Conservation (phyloP, 2,888 invertebrate species). For the Acholoe squamosa region DNA sequence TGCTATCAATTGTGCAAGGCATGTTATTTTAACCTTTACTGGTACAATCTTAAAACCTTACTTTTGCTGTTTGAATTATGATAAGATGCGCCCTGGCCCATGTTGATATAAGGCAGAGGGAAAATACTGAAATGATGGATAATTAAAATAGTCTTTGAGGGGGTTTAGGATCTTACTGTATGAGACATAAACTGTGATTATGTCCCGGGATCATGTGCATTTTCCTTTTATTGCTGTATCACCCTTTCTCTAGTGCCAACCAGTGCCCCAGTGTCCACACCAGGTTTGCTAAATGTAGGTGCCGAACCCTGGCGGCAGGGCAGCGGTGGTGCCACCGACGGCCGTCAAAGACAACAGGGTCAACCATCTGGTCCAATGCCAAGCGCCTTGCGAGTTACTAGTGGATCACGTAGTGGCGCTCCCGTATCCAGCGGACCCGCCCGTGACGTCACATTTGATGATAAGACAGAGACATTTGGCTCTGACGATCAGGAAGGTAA, state of each 20-base stretch:
- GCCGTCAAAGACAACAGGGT: not conserved
- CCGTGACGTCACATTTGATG: conserved; percentile 44
- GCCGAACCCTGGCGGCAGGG: conserved; percentile 34
- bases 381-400: not conserved
- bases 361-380: not conserved
- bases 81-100: too few relatives aligned
- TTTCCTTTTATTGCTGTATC: not conserved
- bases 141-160: too few relatives aligned
- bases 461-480: conserved; percentile 48
- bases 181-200: too few relatives aligned
- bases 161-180: too few relatives aligned
- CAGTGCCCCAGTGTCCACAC: not conserved
- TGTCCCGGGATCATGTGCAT: too few relatives aligned
- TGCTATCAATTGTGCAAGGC: too few relatives aligned
- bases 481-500: conserved; percentile 40
- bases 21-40: too few relatives aligned
- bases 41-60: too few relatives aligned
- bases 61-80: too few relatives aligned
- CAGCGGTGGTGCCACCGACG: not conserved
- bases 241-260: not conserved
- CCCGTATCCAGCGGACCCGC: not conserved
- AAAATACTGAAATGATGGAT: not conserved
- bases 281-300: conserved; percentile 9
- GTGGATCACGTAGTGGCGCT: not conserved
- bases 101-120: not conserved